Conservation (phyloP, 2,797 vertebrate species). For the Oreochromis mossambicus region DNA sequence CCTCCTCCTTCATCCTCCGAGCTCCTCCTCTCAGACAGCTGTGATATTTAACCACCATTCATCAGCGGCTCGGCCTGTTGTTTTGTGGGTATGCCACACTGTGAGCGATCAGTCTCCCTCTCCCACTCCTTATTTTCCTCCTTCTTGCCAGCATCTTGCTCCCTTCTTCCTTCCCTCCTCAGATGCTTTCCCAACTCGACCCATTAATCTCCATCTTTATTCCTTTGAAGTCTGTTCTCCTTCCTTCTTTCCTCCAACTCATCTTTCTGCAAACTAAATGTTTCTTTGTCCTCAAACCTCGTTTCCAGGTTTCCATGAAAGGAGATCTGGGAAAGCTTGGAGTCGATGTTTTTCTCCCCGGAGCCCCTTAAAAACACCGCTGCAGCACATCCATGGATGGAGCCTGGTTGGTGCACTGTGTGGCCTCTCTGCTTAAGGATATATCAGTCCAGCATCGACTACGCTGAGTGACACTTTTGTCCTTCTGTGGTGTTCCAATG, state of each 20-base stretch:
- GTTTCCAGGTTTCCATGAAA: background rate
- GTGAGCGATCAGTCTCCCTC: background rate
- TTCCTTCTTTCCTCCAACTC: background rate
- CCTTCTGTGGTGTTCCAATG: background rate
- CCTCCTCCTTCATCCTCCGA: background rate
- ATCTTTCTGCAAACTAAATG: background rate
- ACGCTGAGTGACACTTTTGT: rapidly evolving
- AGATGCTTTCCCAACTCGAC: background rate
- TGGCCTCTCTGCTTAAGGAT: background rate
- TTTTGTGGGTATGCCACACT: background rate
- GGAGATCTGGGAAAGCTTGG: background rate
- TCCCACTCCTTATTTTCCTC: background rate
- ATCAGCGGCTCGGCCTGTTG: background rate
- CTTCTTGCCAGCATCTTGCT: too few species aligned
- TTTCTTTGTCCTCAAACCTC: background rate
- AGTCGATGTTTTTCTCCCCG: background rate
- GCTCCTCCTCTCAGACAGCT: background rate
- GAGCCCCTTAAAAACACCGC: background rate
- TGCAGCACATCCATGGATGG: background rate
- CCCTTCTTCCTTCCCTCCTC: background rate
- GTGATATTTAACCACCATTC: conserved; percentile 7
- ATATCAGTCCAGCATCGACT: background rate
- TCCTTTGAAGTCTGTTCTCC: background rate
- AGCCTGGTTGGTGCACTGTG: background rate
- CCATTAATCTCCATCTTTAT: background rate